Conservation (phyloP, 2,113 vertebrate species). For the Aepyceros melampus region DNA sequence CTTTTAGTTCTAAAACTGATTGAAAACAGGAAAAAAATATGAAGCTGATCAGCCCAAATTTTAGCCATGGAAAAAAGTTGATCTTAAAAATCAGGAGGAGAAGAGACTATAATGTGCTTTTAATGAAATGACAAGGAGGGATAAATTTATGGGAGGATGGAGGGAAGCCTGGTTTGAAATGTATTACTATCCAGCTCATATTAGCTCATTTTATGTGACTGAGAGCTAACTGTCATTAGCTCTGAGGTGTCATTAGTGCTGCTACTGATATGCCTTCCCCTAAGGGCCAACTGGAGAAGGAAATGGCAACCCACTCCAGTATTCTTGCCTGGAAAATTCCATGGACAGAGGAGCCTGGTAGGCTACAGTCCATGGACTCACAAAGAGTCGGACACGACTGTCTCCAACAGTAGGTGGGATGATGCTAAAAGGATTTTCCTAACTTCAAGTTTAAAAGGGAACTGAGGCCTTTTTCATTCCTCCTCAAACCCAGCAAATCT, state of each 20-base stretch:
- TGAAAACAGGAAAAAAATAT: constrained; percentile 27
- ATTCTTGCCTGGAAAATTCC: no score
- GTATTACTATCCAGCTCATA: neutral
- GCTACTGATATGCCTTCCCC: neutral
- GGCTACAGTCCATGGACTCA: no score
- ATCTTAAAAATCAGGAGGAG: neutral
- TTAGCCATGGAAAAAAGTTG: neutral
- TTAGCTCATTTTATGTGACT: neutral
- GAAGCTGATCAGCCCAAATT: neutral
- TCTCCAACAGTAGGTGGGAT: neutral
- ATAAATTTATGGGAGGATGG: neutral
- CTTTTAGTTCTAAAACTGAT: neutral
- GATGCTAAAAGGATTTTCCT: neutral
- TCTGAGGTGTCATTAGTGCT: neutral
- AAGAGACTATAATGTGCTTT: neutral
- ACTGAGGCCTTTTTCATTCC: neutral
- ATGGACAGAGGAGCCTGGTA: no score
- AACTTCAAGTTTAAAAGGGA: neutral
- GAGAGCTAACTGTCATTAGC: neutral
- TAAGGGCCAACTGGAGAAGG: neutral
- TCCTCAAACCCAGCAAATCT: neutral
- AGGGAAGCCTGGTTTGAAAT: neutral
- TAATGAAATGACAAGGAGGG: neutral
- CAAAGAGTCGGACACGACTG: no score
- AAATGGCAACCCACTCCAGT: no score